phyloP scores from a whole-genome alignment of 2,113 vertebrate species.

The Alces alces region DNA sequence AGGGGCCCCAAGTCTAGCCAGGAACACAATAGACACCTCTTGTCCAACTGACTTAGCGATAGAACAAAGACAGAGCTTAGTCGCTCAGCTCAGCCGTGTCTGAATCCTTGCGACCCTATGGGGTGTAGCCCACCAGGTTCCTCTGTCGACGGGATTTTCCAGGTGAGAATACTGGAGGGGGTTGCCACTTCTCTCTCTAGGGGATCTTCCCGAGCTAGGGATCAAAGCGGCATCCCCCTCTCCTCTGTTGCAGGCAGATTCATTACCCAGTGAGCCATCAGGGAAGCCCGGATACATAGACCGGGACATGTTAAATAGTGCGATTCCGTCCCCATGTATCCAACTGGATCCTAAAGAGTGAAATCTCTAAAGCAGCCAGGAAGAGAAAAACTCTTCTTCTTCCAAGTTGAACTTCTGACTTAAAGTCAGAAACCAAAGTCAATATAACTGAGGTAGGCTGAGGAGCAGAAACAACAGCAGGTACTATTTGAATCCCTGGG shows the following conservation, averaged over 20 bases:
- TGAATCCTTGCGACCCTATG: background rate
- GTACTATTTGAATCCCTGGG: fast-evolving
- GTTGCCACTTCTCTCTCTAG: background rate
- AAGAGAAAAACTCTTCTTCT: background rate
- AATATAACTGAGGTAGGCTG: too few species aligned
- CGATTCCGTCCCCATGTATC: fast-evolving
- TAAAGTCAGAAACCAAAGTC: background rate
- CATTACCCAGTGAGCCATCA: background rate
- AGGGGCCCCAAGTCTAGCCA: background rate
- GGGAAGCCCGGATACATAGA: background rate
- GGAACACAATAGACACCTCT: background rate
- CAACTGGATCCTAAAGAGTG: background rate
- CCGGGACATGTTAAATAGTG: fast-evolving
- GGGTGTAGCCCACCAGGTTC: background rate
- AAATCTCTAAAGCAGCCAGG: background rate
- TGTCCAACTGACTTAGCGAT: fast-evolving
- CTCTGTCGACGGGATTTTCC: background rate
- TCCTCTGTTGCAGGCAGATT: background rate
- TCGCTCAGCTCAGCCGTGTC: background rate
- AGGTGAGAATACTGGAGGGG: background rate
- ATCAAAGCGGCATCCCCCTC: background rate
- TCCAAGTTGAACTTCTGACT: background rate
- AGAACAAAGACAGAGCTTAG: background rate
- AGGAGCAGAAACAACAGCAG: background rate
- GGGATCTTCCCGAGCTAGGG: background rate